These are phyloP conservation scores for Orius insidiosus DNA, from an alignment of 1,140 invertebrate genomes.

Conservation along the genomic window DNA sequence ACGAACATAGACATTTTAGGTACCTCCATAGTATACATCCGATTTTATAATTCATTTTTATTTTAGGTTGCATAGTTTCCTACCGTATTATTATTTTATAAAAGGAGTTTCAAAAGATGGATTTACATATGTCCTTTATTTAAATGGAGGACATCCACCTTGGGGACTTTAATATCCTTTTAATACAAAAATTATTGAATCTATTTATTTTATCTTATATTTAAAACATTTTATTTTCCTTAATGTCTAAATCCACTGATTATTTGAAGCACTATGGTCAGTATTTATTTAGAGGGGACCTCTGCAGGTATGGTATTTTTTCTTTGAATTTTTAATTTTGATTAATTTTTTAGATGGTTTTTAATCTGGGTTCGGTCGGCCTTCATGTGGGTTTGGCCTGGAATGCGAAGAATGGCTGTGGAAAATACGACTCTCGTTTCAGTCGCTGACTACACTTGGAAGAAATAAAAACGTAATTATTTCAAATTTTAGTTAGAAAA, in stretches of 20 bases:
- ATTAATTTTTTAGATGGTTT: constrained; percentile 17
- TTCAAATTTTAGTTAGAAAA: no score
- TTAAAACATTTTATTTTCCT: constrained; percentile 17
- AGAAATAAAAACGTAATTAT: no score
- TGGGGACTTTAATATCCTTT: constrained; percentile 43
- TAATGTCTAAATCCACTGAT: constrained; percentile 20
- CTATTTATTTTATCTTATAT: not conserved
- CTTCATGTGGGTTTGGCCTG: constrained; percentile 22
- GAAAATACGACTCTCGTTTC: constrained; percentile 20
- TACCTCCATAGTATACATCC: constrained; percentile 21
- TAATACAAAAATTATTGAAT: constrained; percentile 1
- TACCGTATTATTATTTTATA: constrained; percentile 94
- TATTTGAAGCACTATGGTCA: constrained; percentile 20
- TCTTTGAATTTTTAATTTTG: not conserved
- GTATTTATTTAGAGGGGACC: constrained; percentile 13
- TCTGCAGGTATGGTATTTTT: constrained; percentile 9
- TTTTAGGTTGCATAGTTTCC: constrained; percentile 74
- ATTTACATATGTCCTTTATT: constrained; percentile 90
- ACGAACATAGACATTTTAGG: constrained; percentile 67
- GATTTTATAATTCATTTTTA: constrained; percentile 28
- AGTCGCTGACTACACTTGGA: no score
- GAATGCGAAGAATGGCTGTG: constrained; percentile 20
- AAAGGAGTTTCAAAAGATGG: constrained; percentile 83
- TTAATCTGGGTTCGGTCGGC: constrained; percentile 18
- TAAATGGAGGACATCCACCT: constrained; percentile 89